Evolutionary conservation across 2,113 vertebrate genomes (phyloP).

Genomic region (Catagonus wagneri): DNA sequence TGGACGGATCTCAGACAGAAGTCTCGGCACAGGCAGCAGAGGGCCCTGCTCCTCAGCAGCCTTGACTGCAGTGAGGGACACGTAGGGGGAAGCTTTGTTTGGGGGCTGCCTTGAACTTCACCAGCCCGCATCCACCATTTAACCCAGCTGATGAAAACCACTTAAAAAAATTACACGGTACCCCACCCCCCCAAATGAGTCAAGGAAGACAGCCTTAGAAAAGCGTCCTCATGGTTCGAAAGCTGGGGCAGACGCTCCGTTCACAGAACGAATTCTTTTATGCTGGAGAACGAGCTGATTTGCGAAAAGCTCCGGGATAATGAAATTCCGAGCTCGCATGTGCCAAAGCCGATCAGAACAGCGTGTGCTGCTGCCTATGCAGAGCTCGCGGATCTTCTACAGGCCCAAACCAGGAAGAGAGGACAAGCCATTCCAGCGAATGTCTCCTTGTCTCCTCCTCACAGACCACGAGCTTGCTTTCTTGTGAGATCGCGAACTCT

Average conservation of each 20-base stretch:
- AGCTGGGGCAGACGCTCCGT: background rate
- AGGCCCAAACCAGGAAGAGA: conserved; percentile 40
- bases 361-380: conserved; percentile 57
- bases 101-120: background rate
- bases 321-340: conserved; percentile 39
- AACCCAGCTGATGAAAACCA: background rate
- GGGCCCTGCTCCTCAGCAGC: background rate
- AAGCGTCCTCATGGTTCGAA: background rate
- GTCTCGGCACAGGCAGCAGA: background rate
- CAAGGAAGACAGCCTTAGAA: background rate
- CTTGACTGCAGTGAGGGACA: background rate
- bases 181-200: background rate
- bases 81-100: background rate
- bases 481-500: conserved; percentile 83
- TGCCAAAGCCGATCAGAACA: conserved; percentile 75
- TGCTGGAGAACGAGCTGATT: background rate
- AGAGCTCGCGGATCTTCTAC: conserved; percentile 29
- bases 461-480: conserved; percentile 68
- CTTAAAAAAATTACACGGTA: background rate
- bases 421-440: conserved; percentile 76
- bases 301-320: background rate
- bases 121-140: background rate
- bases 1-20: background rate
- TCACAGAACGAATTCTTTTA: background rate
- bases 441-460: conserved; percentile 77